phyloP scores from a whole-genome alignment of 1,140 invertebrate species.

The Trachelipus rathkii region DNA sequence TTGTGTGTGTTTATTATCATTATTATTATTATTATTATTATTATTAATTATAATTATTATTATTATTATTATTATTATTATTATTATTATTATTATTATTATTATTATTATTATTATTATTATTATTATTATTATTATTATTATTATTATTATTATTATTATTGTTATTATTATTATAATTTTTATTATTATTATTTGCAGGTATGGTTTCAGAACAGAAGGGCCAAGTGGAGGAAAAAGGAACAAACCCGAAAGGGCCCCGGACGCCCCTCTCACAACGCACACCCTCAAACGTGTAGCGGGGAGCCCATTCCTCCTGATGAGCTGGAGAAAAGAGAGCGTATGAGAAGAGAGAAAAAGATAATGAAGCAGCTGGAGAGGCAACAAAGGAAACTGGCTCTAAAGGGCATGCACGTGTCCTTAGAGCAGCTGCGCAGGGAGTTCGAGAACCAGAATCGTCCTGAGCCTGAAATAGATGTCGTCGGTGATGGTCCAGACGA shows the following conservation, averaged over 20 bases:
- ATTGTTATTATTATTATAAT: background rate
- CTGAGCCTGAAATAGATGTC: conserved; percentile 43
- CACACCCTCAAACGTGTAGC: conserved; percentile 94
- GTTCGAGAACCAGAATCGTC: conserved; percentile 59
- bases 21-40: conserved; percentile 9
- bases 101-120: no score
- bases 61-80: no score
- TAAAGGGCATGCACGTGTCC: conserved; percentile 82
- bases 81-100: no score
- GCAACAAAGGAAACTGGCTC: conserved; percentile 81
- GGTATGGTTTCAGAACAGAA: conserved; percentile 99
- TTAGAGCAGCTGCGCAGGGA: conserved; percentile 71
- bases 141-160: conserved; percentile 5
- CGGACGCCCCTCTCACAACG: conserved; percentile 94
- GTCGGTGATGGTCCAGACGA: conserved; percentile 36
- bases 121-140: background rate
- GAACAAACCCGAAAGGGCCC: conserved; percentile 98
- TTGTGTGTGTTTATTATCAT: conserved; percentile 5
- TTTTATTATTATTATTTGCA: conserved; percentile 53
- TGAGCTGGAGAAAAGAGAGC: conserved; percentile 83
- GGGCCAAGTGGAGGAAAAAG: conserved; percentile 98
- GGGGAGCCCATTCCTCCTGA: conserved; percentile 95
- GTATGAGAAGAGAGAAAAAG: conserved; percentile 64
- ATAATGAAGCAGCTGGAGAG: conserved; percentile 86
- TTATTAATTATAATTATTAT: background rate